Evolutionary conservation across 2,797 vertebrate species (phyloP).

Genomic region (Neoniphon sammara): DNA sequence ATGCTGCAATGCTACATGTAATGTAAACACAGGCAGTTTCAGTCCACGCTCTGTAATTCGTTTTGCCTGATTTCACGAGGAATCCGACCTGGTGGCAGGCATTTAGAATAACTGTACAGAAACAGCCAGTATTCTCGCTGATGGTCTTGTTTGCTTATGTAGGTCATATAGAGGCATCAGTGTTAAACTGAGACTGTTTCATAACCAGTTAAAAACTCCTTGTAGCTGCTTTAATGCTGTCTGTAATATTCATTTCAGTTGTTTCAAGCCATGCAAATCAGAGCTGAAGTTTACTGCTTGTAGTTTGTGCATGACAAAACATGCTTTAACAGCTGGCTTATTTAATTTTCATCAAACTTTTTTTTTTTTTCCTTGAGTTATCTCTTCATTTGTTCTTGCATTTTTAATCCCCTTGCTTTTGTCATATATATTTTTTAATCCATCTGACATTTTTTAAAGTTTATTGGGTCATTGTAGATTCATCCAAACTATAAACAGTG

Average conservation of each 20-base stretch:
- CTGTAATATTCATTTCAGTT: constrained; percentile 62
- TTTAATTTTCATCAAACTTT: constrained; percentile 56
- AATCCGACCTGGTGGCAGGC: no score
- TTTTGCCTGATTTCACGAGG: no score
- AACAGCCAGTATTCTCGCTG: no score
- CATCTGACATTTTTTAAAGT: background rate
- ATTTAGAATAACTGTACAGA: no score
- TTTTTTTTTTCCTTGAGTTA: constrained; percentile 16
- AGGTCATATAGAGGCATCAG: no score
- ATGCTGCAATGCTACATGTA: no score
- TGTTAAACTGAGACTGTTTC: no score
- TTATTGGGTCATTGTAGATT: background rate
- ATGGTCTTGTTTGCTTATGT: no score
- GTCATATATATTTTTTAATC: constrained; percentile 24
- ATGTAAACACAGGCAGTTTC: no score
- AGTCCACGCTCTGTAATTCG: no score
- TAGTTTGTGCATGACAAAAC: constrained; percentile 68
- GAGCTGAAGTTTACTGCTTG: constrained; percentile 59
- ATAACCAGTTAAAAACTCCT: no score
- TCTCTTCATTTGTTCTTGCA: constrained; percentile 24
- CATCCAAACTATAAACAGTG: background rate
- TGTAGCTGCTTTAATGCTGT: constrained; percentile 44
- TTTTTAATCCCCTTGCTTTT: constrained; percentile 26
- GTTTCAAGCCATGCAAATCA: constrained; percentile 58
- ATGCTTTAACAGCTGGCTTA: constrained; percentile 65